Conservation (phyloP, 2,113 vertebrate genomes). For the Syrrhaptes paradoxus region DNA sequence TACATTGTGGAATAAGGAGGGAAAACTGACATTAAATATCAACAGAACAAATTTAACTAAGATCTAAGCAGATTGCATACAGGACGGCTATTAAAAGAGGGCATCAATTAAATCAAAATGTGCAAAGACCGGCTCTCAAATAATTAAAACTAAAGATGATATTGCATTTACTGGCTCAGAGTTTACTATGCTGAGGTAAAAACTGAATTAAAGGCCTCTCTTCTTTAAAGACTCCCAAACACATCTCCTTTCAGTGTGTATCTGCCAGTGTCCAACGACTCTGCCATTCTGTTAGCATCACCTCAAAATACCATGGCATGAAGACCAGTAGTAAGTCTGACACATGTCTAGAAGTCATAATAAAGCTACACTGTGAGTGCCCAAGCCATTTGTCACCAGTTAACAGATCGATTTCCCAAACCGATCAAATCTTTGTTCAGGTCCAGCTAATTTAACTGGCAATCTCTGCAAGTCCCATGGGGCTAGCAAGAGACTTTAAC, state of each 20-base stretch:
- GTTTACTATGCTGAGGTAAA: not conserved
- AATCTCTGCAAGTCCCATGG: not conserved
- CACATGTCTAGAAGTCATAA: not conserved
- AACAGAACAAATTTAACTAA: not conserved
- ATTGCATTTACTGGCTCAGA: not conserved
- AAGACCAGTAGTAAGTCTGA: not conserved
- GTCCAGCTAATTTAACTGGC: slow-evolving; percentile 18
- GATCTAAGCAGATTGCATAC: not conserved
- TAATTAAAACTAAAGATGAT: not conserved
- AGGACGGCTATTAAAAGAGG: not conserved
- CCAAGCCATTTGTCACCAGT: not conserved
- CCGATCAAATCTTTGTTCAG: not conserved
- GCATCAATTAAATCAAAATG: not conserved
- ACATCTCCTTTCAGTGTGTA: not conserved
- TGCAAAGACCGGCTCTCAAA: not conserved
- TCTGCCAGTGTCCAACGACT: not conserved
- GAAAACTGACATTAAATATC: not conserved
- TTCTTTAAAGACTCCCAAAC: not conserved
- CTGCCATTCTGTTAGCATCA: not conserved
- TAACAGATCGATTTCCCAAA: not conserved
- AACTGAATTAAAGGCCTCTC: not conserved
- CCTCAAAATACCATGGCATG: not conserved
- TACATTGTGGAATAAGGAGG: not conserved
- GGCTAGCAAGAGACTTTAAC: not conserved
- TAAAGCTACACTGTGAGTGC: not conserved